phyloP scores from a whole-genome alignment of 30 jellyfish, hydroid and myxozoan species.

The Aurelia aurita complex sp. Pacific region DNA sequence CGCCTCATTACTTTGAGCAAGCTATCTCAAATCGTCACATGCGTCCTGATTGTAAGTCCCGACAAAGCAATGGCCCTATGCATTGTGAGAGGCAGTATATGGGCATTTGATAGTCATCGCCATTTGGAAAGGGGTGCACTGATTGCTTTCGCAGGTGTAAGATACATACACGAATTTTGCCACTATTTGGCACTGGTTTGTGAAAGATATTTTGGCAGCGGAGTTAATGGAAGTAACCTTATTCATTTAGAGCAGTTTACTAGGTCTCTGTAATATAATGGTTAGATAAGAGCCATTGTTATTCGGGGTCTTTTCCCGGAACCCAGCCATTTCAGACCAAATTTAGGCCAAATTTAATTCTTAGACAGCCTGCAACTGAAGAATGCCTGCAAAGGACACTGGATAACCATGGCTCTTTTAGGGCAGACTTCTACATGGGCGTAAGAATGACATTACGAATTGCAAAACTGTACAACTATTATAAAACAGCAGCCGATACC shows the following conservation, averaged over 20 bases:
- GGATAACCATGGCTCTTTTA: no score
- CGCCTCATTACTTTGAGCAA: background rate
- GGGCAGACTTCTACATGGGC: no score
- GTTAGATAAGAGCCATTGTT: no score
- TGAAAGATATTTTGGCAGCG: background rate
- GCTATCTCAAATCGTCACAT: background rate
- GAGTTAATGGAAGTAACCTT: slow-evolving; percentile 11
- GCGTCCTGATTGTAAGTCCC: slow-evolving; percentile 5
- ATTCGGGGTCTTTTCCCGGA: no score
- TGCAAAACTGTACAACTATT: no score
- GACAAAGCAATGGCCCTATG: slow-evolving; percentile 10
- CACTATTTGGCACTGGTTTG: slow-evolving; percentile 1
- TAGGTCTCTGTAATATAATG: no score
- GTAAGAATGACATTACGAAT: no score
- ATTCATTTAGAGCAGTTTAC: background rate
- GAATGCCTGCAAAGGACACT: no score
- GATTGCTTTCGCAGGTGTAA: background rate
- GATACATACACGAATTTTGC: background rate
- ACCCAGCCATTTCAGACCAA: no score
- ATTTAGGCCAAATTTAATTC: no score
- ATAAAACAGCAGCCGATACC: no score
- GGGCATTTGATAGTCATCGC: slow-evolving; percentile 12
- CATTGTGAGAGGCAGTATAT: background rate
- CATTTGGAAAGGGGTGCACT: slow-evolving; percentile 7
- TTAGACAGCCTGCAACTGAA: no score